Evolutionary conservation across 2,113 vertebrate genomes (phyloP).

Genomic region (Colistium nudipinnis): DNA sequence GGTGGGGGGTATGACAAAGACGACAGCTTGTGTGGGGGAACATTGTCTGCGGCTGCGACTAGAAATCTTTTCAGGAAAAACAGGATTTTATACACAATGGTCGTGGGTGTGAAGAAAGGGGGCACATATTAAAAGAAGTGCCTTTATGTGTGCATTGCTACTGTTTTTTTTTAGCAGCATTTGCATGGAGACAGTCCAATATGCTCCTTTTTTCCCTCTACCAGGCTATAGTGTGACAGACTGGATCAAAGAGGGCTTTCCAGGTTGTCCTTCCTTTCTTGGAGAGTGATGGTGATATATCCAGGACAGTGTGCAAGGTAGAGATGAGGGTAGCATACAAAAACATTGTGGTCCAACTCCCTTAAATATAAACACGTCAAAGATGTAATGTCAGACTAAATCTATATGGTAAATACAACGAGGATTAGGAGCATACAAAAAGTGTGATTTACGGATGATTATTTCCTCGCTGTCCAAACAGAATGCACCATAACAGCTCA

Average conservation of each 20-base stretch:
- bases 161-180: slow-evolving; percentile 75
- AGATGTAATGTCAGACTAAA: slow-evolving; percentile 1
- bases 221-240: slow-evolving; percentile 72
- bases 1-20: slow-evolving; percentile 74
- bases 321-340: slow-evolving; percentile 52
- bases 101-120: slow-evolving; percentile 83
- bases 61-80: slow-evolving; percentile 84
- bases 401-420: slow-evolving; percentile 6
- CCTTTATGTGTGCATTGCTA: slow-evolving; percentile 78
- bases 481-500: slow-evolving; percentile 45
- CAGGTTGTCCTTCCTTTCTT: slow-evolving; percentile 74
- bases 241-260: slow-evolving; percentile 76
- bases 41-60: slow-evolving; percentile 82
- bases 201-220: slow-evolving; percentile 52
- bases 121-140: slow-evolving; percentile 81
- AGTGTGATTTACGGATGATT: slow-evolving; percentile 35
- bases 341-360: slow-evolving; percentile 36
- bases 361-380: slow-evolving; percentile 33
- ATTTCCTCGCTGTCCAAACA: slow-evolving; percentile 36
- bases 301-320: slow-evolving; percentile 64
- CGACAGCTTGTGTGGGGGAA: slow-evolving; percentile 84
- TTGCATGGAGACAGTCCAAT: slow-evolving; percentile 80
- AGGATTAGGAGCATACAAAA: slow-evolving; percentile 39
- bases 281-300: slow-evolving; percentile 71
- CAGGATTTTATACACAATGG: slow-evolving; percentile 84